phyloP scores from a whole-genome alignment of 2,797 vertebrate genomes.

The Coranthus polyacanthus region DNA sequence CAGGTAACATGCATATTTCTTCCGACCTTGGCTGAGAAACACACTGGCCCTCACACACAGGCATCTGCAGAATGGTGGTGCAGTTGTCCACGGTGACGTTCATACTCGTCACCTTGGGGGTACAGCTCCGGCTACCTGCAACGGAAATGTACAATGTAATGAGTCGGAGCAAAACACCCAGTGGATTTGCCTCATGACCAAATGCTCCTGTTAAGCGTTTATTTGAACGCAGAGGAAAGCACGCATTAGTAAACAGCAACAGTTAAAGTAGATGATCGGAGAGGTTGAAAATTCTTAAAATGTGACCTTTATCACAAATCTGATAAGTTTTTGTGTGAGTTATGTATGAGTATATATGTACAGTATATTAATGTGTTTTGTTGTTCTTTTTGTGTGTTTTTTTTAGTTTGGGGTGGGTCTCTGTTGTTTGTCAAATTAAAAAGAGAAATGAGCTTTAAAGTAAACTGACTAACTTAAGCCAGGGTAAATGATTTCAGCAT shows the following conservation, averaged over 20 bases:
- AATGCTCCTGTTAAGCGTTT: no score
- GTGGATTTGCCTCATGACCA: no score
- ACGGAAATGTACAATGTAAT: background rate
- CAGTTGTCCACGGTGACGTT: slow-evolving; percentile 62
- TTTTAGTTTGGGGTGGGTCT: no score
- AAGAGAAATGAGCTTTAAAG: no score
- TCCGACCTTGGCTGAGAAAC: slow-evolving; percentile 67
- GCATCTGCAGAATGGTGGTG: slow-evolving; percentile 46
- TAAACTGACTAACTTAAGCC: background rate
- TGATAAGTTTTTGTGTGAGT: no score
- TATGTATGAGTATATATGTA: no score
- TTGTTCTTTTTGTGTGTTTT: no score
- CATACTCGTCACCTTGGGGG: slow-evolving; percentile 47
- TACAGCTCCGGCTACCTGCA: slow-evolving; percentile 68
- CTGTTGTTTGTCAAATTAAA: no score
- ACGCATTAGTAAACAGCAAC: background rate
- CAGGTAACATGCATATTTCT: background rate
- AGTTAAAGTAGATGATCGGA: background rate
- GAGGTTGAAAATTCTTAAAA: background rate
- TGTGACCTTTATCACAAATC: no score
- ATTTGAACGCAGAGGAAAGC: background rate
- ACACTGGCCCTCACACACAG: slow-evolving; percentile 77
- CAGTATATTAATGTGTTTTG: no score
- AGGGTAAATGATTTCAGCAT: background rate
- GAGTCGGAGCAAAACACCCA: no score